Evolutionary conservation across 2,888 invertebrate genomes (phyloP).

Genomic region (Augiades crinisus): DNA sequence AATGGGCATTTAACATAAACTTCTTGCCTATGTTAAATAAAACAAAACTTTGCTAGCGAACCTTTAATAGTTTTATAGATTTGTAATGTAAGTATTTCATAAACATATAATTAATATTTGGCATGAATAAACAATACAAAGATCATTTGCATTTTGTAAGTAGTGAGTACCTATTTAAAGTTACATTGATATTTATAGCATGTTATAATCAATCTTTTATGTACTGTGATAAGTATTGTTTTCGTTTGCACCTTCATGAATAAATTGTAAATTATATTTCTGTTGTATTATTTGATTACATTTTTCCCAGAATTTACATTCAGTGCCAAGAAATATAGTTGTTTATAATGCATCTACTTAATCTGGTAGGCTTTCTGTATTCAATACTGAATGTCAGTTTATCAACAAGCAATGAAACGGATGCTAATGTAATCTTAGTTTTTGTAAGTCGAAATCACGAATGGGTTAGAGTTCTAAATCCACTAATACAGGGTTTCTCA

Average conservation of each 20-base stretch:
- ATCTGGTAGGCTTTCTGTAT: too few relatives aligned
- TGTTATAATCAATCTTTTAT: conserved; percentile 41
- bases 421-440: too few relatives aligned
- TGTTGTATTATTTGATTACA: conserved; percentile 36
- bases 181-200: conserved; percentile 35
- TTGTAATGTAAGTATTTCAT: conserved; percentile 7
- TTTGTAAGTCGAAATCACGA: too few relatives aligned
- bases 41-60: background rate
- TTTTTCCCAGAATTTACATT: background rate
- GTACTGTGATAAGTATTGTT: conserved; percentile 62
- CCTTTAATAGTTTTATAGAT: background rate
- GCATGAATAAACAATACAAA: conserved; percentile 42
- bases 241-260: conserved; percentile 51
- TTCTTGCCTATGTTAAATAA: background rate
- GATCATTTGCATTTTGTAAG: conserved; percentile 48
- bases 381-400: too few relatives aligned
- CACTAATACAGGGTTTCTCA: too few relatives aligned
- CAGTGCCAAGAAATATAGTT: too few relatives aligned
- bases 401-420: too few relatives aligned
- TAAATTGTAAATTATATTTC: conserved; percentile 44
- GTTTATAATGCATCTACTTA: too few relatives aligned
- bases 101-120: conserved; percentile 1
- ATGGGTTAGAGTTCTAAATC: too few relatives aligned
- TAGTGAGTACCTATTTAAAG: conserved; percentile 35
- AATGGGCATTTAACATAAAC: too few relatives aligned